phyloP scores from a whole-genome alignment of 2,797 vertebrate genomes.

The Etheostoma nigrum region DNA sequence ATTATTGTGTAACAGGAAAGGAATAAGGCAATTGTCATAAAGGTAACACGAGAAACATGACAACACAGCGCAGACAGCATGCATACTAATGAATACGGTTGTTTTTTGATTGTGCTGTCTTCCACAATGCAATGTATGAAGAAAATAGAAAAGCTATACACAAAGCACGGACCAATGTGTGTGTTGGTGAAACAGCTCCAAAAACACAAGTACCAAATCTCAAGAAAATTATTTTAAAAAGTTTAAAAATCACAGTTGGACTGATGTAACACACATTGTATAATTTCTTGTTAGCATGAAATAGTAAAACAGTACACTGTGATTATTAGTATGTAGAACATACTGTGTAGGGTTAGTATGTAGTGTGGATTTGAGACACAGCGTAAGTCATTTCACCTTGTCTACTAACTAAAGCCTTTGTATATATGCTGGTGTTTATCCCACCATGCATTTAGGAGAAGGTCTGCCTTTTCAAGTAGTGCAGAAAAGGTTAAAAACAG shows the following conservation, averaged over 20 bases:
- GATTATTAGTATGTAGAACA: not conserved
- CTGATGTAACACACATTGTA: too few relatives aligned
- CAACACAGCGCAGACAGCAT: not conserved
- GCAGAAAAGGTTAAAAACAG: not conserved
- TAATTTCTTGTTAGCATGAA: too few relatives aligned
- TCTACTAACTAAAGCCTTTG: not conserved
- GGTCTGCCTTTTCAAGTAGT: not conserved
- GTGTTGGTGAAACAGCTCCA: not conserved
- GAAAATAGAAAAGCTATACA: not conserved
- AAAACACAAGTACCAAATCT: too few relatives aligned
- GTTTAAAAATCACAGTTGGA: too few relatives aligned
- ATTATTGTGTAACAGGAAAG: constrained; percentile 21
- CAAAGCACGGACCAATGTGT: not conserved
- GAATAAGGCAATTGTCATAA: constrained; percentile 1
- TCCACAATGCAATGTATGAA: not conserved
- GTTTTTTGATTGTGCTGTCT: not conserved
- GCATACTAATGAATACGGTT: too few relatives aligned
- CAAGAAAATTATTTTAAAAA: too few relatives aligned
- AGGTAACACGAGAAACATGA: not conserved
- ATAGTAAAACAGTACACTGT: not conserved
- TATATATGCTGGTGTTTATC: not conserved
- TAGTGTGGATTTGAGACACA: not conserved
- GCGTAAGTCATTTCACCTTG: not conserved
- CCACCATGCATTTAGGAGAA: constrained; percentile 1
- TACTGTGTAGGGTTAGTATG: not conserved